A percentile compares a stretch with the other conserved stretches of the same genome.
Evolutionary conservation across 2,888 invertebrate genomes (phyloP).

Genomic region (Oscheius sp.): DNA sequence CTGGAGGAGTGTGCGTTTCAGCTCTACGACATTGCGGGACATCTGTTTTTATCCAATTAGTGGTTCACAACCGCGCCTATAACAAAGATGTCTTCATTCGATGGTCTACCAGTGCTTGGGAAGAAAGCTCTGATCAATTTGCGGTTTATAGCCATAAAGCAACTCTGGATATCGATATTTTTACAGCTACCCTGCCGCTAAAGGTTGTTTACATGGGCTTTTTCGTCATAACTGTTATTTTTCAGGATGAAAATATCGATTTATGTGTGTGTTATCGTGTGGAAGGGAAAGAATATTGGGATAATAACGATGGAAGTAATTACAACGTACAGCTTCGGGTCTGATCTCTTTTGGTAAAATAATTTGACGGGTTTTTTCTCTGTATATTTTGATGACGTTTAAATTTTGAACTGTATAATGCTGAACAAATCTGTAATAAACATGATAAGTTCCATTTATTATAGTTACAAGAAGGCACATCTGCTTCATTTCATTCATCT

Average conservation of each 20-base stretch:
- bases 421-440: not conserved
- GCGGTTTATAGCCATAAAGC: constrained; percentile 23
- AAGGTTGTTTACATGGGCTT: not conserved
- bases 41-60: not conserved
- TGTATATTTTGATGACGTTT: no score
- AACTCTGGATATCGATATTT: constrained; percentile 22
- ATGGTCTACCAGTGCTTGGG: constrained; percentile 14
- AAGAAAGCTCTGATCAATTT: constrained; percentile 2
- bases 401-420: not conserved
- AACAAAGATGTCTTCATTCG: constrained; percentile 20
- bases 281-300: constrained; percentile 22
- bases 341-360: not conserved
- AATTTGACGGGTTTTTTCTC: not conserved
- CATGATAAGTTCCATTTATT: no score
- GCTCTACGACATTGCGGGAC: constrained; percentile 10
- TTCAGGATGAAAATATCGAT: constrained; percentile 13
- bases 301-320: constrained; percentile 22
- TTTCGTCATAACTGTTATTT: not conserved
- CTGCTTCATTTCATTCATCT: constrained; percentile 1
- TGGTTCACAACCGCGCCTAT: constrained; percentile 23
- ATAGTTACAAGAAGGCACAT: no score
- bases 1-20: constrained; percentile 15
- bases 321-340: not conserved
- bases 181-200: constrained; percentile 19
- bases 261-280: constrained; percentile 13